Base-by-base conservation (phyloP, 2,797 vertebrate genomes). In the Rhadinocentrus ornatus region DNA sequence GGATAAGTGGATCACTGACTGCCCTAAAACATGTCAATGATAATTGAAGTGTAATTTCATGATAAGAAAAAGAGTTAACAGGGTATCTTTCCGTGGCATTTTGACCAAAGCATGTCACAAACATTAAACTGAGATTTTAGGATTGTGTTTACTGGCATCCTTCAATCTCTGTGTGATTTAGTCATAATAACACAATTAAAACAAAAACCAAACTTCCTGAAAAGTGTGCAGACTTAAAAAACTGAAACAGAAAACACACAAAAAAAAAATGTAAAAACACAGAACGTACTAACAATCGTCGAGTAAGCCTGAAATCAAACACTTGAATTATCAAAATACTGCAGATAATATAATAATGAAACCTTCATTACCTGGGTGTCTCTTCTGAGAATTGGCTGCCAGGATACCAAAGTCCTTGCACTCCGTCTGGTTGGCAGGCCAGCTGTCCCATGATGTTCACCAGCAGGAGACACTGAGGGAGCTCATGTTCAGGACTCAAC, bases 401-500 rank as follows among this genome's bases (percentile, higher is more conserved):
- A 13, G 82, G 64, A 63, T 92, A 95, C 97, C 97, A 99, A 34
- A 98, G 92, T 56, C 80, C 79, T 71, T 96, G 92, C 32, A 94
- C 92, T 22, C 96, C 95, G 35, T 95, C 94, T 53, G 95, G 84
- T 75, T 96, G 95, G 54, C 89, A 89, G 48, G 86, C 82, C 32
- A 99, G 90, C 70, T 96, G 95, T 62, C 92, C 93, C 91, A 97
- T 75, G 65, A 96, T 68, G 39, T 79, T 94, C 26, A 96, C 81
- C 73, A 99, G 89, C 72, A 98, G 61, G 1, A 96, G 93, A 79
- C 96, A 96, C 11, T 97, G 97, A 11, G 97, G 90, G 31, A 99
- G 90, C 70, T 93, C 90, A 12, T 94, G 93, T 55, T 97, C 95
- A 52, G 90, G 77, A 59, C 87, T 82, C 59, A 95, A 90, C 44